Base-by-base conservation (phyloP, 2,797 vertebrate genomes). In the Silurus lanzhouensis region DNA sequence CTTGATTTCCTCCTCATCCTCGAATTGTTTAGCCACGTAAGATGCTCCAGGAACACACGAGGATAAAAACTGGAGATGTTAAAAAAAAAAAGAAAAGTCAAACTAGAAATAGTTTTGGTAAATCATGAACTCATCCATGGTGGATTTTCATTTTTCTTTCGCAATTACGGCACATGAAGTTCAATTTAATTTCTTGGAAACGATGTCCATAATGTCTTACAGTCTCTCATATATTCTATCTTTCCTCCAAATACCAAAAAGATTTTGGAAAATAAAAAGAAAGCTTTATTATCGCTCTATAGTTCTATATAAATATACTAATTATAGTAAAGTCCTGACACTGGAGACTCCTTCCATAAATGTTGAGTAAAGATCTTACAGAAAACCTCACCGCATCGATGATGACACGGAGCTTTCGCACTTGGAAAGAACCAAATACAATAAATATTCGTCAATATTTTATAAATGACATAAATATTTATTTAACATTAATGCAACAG, bases 31-130 rank as follows among this genome's bases (percentile, higher is more conserved):
- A 27, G 90, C 92, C 78, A 93, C 93, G 68, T 92, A 90, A 0
- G 96, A 92, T 0, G 93, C 92, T 77, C 94, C 95, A 1, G 90
- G 89, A 8, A 90, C 85, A 81, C 93, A 93, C 1, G 87, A 91
- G 0, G 93, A 93, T 60, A 99, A 90, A 90, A 94, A 94, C 98
- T 99, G 46, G 9, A 86, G 66, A 91, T 0, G 74, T 9, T 7
- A 1, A 5, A 9, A 81, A n/a, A 48, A 9, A 20, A 15, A 14
- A 10, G 6, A 12, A 74, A 55, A 25, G 15, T 55, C 55, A n/a
- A 22, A 25, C 0, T 48, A 14, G 14, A 52, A 9, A 52, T 52
- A 52, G 48, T 52, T 6, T 52, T 52, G 6, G 48, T 52, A 52
- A 52, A 52, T 52, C 48, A 52, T 52, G 6, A 6, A 52, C 6